Evolutionary conservation across 2,888 invertebrate species (phyloP), one percentile per base, ranked within the genome.

Genomic region (Drosophila mercatorum): DNA sequence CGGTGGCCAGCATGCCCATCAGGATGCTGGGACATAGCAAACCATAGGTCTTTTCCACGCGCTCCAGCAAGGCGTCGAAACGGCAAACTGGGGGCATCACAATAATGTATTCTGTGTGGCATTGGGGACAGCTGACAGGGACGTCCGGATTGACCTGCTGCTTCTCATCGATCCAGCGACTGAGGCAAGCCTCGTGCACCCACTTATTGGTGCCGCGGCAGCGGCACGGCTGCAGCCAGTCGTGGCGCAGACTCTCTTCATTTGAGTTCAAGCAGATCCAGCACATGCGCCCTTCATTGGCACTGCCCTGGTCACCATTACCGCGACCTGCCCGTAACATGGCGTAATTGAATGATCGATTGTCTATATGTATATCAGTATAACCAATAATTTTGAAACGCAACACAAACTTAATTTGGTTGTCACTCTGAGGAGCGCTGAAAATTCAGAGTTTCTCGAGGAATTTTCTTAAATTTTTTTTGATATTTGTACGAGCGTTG

Each of bases 181-280:
- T 61, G 2, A 86, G 80, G 34, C 86, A 86, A n/a, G 53, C 31
- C 43, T 82, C 82, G 53, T 86, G 86, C 46, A 89, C 86, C 86
- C 86, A 86, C 11, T 78, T 74, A 28, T 77, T 78, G 62, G 71
- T 62, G 55, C 89, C 88, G 11, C 78, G 78, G 12, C 86, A 86
- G 2, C 82, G 82, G n/a, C 86, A 86, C 0, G 86, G 86, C n/a
- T 85, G 78, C 57, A 82, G 12, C 86, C 86, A 89, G 49, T 82
- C 70, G 0, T 14, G 28, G 0, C 49, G 65, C 7, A 51, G 10
- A 6, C 46, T 34, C 5, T 82, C 89, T 26, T 74, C 72, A 14
- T 84, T 80, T 34, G 71, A 53, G 2, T 60, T 59, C 17, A 84
- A 28, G 38, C 86, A 86, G 12, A 89, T 89, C 86, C 89, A 89